Evolutionary conservation across 2,113 vertebrate genomes (phyloP), one percentile per base, ranked within the genome.

Genomic region (Nothoprocta perdicaria): DNA sequence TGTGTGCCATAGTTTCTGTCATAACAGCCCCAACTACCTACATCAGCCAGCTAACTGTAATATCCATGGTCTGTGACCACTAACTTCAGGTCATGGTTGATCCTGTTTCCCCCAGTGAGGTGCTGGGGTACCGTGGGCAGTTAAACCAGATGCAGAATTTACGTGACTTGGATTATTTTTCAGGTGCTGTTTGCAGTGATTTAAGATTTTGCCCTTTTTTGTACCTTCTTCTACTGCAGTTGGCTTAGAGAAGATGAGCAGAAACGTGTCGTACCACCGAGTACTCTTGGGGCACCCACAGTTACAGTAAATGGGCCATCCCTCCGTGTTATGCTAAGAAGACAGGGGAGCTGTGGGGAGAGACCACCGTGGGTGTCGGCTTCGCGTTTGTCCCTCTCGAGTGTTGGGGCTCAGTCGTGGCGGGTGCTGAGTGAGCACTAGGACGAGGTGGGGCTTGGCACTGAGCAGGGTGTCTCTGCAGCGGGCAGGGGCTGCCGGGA

Each of bases 21-120:
- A 3, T 4, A 9, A 35, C 24, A 1, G 29, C 43, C 48, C 65
- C 2, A 31, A 53, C 65, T 1, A 1, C 35, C 22, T 27, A 29
- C 1, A 0, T 6, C 40, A 0, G 58, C 67, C 41, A 3, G 1
- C 6, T 3, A 31, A 8, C 0, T 3, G 19, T 4, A 5, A 21
- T 46, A 17, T 43, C 2, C 4, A 22, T 1, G 7, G 50, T 61
- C 48, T 6, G n/a, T 1, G 23, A 35, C 52, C 38, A 0, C 23
- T 33, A 73, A 33, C 18, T 80, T 38, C 24, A 0, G 7, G 9
- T 41, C 23, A 2, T 5, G 22, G 22, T 55, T 48, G 83, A 15
- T 29, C 48, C 81, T 65, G 38, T 4, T 0, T 33, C 55, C 52
- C 58, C 53, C 0, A 2, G 63, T 11, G 41, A 26, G 35, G n/a